Evolutionary conservation across 2,797 vertebrate species (phyloP), one percentile per base, ranked within the genome.

Genomic region (Uromys caudimaculatus): DNA sequence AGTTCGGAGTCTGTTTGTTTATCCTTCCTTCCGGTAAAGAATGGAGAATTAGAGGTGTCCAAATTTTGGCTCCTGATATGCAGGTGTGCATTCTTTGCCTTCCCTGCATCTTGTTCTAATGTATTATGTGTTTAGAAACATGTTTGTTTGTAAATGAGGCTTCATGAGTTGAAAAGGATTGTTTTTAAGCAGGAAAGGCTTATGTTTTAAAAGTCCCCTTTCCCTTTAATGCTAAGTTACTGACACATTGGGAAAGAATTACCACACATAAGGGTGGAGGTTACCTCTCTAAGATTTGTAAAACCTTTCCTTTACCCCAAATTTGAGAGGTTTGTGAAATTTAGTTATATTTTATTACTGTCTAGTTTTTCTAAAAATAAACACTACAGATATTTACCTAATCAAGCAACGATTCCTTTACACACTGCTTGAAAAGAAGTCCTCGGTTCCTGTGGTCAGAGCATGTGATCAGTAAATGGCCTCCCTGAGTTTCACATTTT

Each of bases 281-380:
- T 95, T 94, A 89, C 90, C 85, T 77, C 95, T 93, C 56, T 41
- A 89, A 94, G 97, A 60, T 98, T 95, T 96, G 83, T 97, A 93
- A 84, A 96, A 98, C 97, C 91, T 97, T 98, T 76, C 88, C 94
- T 96, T 98, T 97, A 84, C 38, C 35, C 52, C 38, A 0, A 71
- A 89, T 94, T 97, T 62, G 14, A 17, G 1, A 1, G 62, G 79
- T 91, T 23, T 98, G 4, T 94, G 41, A 93, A 96, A 52, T 97
- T 97, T 96, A 64, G 77, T 86, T 93, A 82, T 92, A 60, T 93
- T 97, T 97, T 97, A 75, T 97, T 97, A 32, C 94, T 97, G 44
- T 97, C 97, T 95, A 82, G 52, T 79, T 98, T 96, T 98, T 91
- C 95, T 91, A 58, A 94, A 97, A 98, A 91, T 96, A 97, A 97